These are phyloP conservation scores for Micromesistius poutassou DNA, from an alignment of 2,797 vertebrate genomes.

Conservation along the genomic window DNA sequence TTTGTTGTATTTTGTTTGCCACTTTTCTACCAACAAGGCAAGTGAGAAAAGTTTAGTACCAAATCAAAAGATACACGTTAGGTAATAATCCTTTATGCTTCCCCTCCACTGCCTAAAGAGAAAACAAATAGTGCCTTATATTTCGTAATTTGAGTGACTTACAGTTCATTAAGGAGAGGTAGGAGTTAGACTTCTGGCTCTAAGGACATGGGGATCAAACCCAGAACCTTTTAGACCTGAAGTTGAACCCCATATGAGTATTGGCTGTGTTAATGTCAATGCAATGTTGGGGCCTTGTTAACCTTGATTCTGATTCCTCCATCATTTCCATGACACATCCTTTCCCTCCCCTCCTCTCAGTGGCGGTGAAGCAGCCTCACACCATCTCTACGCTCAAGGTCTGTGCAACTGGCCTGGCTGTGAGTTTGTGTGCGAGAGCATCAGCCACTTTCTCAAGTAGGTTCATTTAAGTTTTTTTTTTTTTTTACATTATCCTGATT, in stretches of 20 bases:
- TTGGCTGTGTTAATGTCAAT: no score
- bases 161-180: not conserved
- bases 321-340: not conserved
- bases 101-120: constrained; percentile 28
- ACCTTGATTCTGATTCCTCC: constrained; percentile 20
- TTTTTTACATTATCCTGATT: not conserved
- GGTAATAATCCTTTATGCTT: constrained; percentile 43
- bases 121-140: constrained; percentile 20
- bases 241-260: not conserved
- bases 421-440: constrained; percentile 71
- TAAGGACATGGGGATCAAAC: not conserved
- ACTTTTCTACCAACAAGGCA: constrained; percentile 31
- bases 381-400: constrained; percentile 85
- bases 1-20: constrained; percentile 47
- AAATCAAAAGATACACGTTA: constrained; percentile 63
- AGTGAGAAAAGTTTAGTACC: constrained; percentile 48
- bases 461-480: constrained; percentile 35
- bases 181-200: not conserved
- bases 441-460: constrained; percentile 90
- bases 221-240: no score
- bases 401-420: constrained; percentile 91
- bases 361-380: constrained; percentile 56
- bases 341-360: constrained; percentile 28
- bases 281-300: not conserved
- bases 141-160: not conserved